phyloP scores from a whole-genome alignment of 2,113 vertebrate species.

The Mobula birostris region DNA sequence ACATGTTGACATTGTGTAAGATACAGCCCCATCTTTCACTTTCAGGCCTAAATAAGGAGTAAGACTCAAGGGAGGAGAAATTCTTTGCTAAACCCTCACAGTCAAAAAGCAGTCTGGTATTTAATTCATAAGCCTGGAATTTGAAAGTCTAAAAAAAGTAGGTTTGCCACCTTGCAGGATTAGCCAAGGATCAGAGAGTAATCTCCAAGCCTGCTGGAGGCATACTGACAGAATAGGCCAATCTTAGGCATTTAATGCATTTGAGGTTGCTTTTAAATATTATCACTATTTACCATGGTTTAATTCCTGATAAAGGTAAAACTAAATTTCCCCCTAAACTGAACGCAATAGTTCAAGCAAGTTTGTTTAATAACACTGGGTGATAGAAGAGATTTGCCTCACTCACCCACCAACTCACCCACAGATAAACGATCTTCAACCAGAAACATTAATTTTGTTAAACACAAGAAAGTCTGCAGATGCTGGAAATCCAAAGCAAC shows the following conservation, averaged over 20 bases:
- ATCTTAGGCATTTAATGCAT: not conserved
- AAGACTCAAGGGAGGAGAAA: not conserved
- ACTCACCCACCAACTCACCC: too few relatives aligned
- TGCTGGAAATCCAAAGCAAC: too few relatives aligned
- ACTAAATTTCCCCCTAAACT: not conserved
- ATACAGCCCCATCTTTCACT: too few relatives aligned
- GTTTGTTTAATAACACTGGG: too few relatives aligned
- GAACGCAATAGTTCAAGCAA: not conserved
- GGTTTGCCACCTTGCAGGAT: not conserved
- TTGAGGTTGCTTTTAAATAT: not conserved
- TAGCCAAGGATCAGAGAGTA: not conserved
- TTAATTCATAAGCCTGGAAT: not conserved
- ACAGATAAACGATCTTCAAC: too few relatives aligned
- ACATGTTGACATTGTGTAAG: not conserved
- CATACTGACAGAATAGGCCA: not conserved
- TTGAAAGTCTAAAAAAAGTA: not conserved
- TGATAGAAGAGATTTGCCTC: too few relatives aligned
- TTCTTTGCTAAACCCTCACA: not conserved
- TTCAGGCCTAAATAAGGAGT: not conserved
- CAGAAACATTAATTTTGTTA: too few relatives aligned
- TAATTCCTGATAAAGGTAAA: not conserved
- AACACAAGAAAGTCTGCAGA: too few relatives aligned
- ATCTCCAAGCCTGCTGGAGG: not conserved
- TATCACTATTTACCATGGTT: not conserved
- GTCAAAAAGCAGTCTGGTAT: not conserved